phyloP scores from a whole-genome alignment of 2,113 vertebrate species.

The Noctilio leporinus region DNA sequence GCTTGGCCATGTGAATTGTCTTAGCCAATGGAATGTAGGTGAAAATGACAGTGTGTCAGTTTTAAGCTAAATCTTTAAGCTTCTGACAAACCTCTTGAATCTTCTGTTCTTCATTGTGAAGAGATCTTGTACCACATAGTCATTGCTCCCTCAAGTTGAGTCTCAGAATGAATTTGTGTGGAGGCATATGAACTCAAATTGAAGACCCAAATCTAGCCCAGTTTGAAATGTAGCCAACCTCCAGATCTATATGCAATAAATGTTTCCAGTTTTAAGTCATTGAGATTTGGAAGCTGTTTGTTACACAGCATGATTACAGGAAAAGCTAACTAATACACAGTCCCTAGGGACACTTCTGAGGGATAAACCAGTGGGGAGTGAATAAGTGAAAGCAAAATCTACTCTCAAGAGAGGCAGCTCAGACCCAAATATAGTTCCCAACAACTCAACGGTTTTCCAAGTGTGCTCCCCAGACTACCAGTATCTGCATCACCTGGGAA shows the following conservation, averaged over 20 bases:
- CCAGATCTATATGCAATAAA: background rate
- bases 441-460: background rate
- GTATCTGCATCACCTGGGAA: background rate
- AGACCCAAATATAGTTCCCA: background rate
- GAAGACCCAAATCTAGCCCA: background rate
- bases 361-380: background rate
- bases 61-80: background rate
- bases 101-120: background rate
- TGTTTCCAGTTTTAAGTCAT: background rate
- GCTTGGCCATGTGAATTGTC: background rate
- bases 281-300: background rate
- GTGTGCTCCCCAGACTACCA: background rate
- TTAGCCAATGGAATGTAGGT: background rate
- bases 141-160: background rate
- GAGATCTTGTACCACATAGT: background rate
- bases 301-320: background rate
- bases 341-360: background rate
- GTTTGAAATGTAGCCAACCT: background rate
- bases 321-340: background rate
- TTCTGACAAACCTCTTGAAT: background rate
- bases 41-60: background rate
- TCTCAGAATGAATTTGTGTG: background rate
- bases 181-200: background rate
- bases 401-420: background rate
- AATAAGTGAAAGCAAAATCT: background rate